Conservation (phyloP, 1,140 invertebrate species). For the Drosophila jambulina region DNA sequence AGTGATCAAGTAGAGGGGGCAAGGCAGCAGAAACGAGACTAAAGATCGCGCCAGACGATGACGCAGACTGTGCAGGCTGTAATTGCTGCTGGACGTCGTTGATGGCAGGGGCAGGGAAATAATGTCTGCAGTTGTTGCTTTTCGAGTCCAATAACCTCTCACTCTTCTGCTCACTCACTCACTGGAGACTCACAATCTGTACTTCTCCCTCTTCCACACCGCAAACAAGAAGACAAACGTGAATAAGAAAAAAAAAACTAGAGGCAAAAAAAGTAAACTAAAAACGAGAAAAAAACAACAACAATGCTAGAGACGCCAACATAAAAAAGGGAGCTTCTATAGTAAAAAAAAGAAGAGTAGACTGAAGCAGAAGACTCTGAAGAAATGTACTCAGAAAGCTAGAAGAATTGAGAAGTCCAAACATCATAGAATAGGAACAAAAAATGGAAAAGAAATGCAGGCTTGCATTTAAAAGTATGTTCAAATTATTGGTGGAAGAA, state of each 20-base stretch:
- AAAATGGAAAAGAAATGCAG: neutral
- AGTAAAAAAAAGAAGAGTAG: constrained; percentile 8
- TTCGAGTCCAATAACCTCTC: constrained; percentile 49
- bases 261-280: constrained; percentile 35
- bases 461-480: neutral
- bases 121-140: constrained; percentile 30
- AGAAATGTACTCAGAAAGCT: neutral
- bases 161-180: constrained; percentile 1
- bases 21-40: constrained; percentile 20
- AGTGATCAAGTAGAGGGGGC: neutral
- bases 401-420: constrained; percentile 10
- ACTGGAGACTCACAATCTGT: constrained; percentile 14
- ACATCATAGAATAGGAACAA: neutral
- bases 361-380: constrained; percentile 26
- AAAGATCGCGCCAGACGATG: constrained; percentile 48
- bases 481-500: neutral
- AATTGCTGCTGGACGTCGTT: constrained; percentile 26
- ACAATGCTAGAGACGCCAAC: constrained; percentile 1
- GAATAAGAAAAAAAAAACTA: constrained; percentile 16
- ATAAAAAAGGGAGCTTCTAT: constrained; percentile 9
- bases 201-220: neutral
- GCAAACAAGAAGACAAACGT: constrained; percentile 30
- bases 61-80: constrained; percentile 45
- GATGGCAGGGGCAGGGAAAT: constrained; percentile 15
- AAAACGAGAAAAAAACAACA: constrained; percentile 19